Evolutionary conservation across 2,888 invertebrate species (phyloP), one percentile per base, ranked within the genome.

Genomic region (Amphipyra tragopoginis): DNA sequence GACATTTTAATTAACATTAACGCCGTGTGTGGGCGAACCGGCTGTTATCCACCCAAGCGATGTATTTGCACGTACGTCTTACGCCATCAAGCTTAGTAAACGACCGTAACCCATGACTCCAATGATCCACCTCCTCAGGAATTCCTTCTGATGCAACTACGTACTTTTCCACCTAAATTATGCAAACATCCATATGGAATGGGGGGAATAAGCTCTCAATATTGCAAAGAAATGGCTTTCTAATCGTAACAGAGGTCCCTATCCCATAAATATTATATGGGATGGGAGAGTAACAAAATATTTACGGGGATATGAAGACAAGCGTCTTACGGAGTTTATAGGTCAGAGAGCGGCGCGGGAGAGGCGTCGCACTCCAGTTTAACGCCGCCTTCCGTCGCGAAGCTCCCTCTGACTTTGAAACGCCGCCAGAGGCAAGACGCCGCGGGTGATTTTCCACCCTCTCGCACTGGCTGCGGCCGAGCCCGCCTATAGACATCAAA

Each of bases 181-280:
- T 93, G 86, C 89, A 93, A 83, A 85, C 72, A 81, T 82, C 83
- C 85, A 86, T 89, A 90, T 83, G 86, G 81, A 84, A 77, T 76
- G 81, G 79, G 85, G 85, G 85, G 84, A 87, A 85, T 89, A 87
- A 90, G 86, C 83, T 83, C 85, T 77, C 77, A 75, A 79, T 78
- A 72, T 77, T 86, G 86, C 85, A 84, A 87, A 89, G 88, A 89
- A 90, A 93, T 86, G 88, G 86, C 88, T 87, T 91, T 90, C 90
- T 92, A 91, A 93, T 93, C 91, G 91, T 83, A 79, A 80, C 78
- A 29, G 80, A 83, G 83, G 85, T 85, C 87, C 86, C 86, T 84
- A 72, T 75, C 81, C 82, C 84, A 91, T 94, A 91, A 94, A 94
- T 94, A 93, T 93, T 93, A 83, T 81, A 92, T 89, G 76, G 82